These are phyloP conservation scores for Oxyruncus cristatus DNA, from an alignment of 2,113 vertebrate species.

Conservation along the genomic window DNA sequence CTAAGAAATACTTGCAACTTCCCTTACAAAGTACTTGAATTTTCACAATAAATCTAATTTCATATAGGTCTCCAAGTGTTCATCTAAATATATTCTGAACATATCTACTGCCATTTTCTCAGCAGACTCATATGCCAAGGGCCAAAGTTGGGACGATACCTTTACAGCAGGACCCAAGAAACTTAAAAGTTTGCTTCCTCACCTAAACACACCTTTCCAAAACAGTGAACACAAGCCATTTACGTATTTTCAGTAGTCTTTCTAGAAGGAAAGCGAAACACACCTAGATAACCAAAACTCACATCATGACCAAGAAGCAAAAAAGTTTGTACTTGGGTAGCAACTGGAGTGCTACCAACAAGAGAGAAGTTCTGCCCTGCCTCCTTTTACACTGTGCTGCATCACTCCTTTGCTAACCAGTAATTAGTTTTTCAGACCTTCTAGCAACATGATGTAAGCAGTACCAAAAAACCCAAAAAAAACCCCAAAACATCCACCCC, in stretches of 20 bases:
- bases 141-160: accelerated
- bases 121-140: background rate
- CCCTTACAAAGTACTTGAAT: background rate
- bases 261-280: background rate
- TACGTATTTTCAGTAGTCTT: background rate
- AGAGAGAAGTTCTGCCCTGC: background rate
- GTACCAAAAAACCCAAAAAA: background rate
- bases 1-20: background rate
- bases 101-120: background rate
- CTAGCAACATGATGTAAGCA: background rate
- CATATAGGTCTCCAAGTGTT: background rate
- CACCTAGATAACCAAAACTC: background rate
- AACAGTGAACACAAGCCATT: background rate
- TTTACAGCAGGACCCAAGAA: background rate
- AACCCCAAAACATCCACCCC: background rate
- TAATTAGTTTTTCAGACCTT: background rate
- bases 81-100: background rate
- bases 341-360: background rate
- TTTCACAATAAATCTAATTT: background rate
- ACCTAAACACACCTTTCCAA: background rate
- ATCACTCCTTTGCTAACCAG: background rate
- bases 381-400: background rate
- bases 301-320: background rate
- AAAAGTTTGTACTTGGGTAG: background rate
- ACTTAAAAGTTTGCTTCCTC: background rate